phyloP scores from a whole-genome alignment of 2,888 invertebrate species.

The Conchocele bisecta region DNA sequence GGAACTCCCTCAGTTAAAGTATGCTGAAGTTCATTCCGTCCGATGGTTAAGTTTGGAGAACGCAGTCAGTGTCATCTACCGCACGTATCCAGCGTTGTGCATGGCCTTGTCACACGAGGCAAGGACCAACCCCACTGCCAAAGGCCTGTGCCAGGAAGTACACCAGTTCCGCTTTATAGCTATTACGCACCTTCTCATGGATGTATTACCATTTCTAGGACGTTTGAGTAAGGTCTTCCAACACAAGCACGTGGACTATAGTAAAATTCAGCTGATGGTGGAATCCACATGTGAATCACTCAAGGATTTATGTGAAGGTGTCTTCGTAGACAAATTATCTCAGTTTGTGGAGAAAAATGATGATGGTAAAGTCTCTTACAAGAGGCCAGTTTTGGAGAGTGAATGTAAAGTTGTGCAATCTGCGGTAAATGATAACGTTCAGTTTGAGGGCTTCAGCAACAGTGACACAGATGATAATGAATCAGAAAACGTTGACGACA shows the following conservation, averaged over 20 bases:
- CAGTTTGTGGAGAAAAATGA: conserved; percentile 10
- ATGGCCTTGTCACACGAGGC: conserved; percentile 41
- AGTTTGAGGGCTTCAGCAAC: conserved; percentile 18
- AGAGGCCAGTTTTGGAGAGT: conserved; percentile 19
- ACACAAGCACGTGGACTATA: conserved; percentile 35
- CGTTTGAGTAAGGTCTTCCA: conserved; percentile 33
- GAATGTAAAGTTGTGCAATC: conserved; percentile 8
- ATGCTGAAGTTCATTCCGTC: conserved; percentile 48
- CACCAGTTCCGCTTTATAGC: conserved; percentile 46
- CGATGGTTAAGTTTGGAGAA: conserved; percentile 49
- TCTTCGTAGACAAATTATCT: conserved; percentile 18
- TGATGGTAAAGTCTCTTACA: conserved; percentile 13
- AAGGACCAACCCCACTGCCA: conserved; percentile 26
- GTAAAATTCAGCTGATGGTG: conserved; percentile 29
- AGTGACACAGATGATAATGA: neutral
- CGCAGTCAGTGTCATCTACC: conserved; percentile 42
- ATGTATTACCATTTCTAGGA: conserved; percentile 41
- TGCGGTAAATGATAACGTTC: conserved; percentile 1
- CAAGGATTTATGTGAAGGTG: conserved; percentile 13
- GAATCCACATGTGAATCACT: conserved; percentile 31
- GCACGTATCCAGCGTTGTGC: conserved; percentile 43
- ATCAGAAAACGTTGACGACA: neutral
- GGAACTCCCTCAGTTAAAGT: conserved; percentile 41
- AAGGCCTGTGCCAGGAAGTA: conserved; percentile 41
- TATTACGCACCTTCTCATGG: conserved; percentile 51